Conservation (phyloP, 2,888 invertebrate species). For the Clepsis dumicolana region DNA sequence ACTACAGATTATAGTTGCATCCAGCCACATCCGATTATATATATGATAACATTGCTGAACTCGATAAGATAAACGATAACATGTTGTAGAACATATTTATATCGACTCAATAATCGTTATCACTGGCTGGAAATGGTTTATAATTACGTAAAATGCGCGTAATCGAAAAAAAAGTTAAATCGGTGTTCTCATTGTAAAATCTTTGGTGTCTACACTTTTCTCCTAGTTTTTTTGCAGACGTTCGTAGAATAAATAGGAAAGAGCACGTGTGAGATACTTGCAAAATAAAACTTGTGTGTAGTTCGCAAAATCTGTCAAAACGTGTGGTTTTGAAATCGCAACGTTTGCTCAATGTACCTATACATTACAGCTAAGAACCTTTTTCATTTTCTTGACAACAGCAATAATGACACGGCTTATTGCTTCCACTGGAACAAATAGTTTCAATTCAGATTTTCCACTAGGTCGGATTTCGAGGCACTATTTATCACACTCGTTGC, state of each 20-base stretch:
- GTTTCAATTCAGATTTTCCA: not conserved
- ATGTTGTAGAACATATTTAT: slow-evolving; percentile 39
- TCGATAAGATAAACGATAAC: slow-evolving; percentile 33
- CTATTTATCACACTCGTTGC: not conserved
- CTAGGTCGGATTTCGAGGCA: not conserved
- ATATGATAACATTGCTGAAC: slow-evolving; percentile 22
- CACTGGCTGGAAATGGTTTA: slow-evolving; percentile 8
- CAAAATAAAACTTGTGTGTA: not conserved
- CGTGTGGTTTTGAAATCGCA: not conserved
- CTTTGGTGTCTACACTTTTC: not conserved
- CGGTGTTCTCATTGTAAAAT: not conserved
- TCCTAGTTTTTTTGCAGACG: not conserved
- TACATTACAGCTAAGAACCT: no score
- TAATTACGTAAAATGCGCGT: not conserved
- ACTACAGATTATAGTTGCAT: slow-evolving; percentile 15
- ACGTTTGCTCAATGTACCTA: not conserved
- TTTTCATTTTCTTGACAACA: no score
- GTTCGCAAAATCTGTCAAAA: not conserved
- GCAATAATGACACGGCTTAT: no score
- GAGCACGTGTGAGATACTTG: not conserved
- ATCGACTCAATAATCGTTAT: slow-evolving; percentile 34
- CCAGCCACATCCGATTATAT: slow-evolving; percentile 29
- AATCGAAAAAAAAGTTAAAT: not conserved
- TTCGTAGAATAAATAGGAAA: not conserved
- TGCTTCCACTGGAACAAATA: no score